These are phyloP conservation scores for Pristiophorus japonicus DNA, from an alignment of 2,113 vertebrate genomes.

Conservation along the genomic window DNA sequence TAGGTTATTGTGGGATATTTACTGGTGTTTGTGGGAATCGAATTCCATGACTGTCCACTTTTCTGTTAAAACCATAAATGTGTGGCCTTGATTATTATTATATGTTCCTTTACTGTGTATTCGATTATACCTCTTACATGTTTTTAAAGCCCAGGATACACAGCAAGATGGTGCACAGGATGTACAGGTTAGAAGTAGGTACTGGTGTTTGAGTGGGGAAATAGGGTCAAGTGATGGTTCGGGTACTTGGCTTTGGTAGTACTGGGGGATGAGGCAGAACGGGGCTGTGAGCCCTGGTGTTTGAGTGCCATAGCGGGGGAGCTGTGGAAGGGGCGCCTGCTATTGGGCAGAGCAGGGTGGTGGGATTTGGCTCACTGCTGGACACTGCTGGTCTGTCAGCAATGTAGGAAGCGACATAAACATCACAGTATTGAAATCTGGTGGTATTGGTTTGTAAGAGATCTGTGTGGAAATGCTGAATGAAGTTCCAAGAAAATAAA, in stretches of 20 bases:
- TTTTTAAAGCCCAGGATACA: not conserved
- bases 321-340: not conserved
- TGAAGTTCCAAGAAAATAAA: not conserved
- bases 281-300: not conserved
- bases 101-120: not conserved
- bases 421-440: not conserved
- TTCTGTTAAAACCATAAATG: not conserved
- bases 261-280: not conserved
- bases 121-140: not conserved
- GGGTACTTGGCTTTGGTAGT: no score
- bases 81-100: not conserved
- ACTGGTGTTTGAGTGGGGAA: not conserved
- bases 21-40: not conserved
- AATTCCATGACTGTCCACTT: not conserved
- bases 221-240: not conserved
- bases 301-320: no score
- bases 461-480: not conserved
- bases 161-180: not conserved
- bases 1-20: not conserved
- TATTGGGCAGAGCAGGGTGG: not conserved
- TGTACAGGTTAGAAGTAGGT: not conserved
- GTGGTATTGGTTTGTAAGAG: not conserved
- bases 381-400: not conserved
- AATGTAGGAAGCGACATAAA: not conserved
- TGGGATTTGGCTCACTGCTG: not conserved